These are phyloP conservation scores for Lasioglossum leucozonium DNA, from an alignment of 2,888 invertebrate genomes.

Conservation along the genomic window DNA sequence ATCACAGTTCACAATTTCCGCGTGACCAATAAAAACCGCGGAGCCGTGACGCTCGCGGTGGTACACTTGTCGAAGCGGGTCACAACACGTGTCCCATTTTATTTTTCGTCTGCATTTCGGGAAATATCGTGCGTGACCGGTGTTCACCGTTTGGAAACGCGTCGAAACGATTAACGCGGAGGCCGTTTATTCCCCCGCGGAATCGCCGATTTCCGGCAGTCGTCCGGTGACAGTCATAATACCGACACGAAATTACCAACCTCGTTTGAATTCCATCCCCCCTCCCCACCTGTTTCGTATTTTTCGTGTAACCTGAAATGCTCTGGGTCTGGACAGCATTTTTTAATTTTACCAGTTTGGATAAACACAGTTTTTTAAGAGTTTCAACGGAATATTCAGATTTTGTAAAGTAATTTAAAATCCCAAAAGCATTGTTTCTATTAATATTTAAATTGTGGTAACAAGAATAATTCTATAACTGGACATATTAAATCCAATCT, in stretches of 20 bases:
- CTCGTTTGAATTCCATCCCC: conserved; percentile 19
- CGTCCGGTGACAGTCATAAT: conserved; percentile 1
- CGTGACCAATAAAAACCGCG: background rate
- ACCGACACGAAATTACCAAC: conserved; percentile 6
- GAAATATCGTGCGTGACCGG: conserved; percentile 9
- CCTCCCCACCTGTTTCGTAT: no score
- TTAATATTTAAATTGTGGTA: no score
- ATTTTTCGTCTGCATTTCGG: conserved; percentile 12
- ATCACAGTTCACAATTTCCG: background rate
- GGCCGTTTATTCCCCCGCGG: conserved; percentile 6
- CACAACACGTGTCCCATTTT: background rate
- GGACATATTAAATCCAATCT: no score
- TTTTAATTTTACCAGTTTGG: no score
- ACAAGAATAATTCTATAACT: no score
- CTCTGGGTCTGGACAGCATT: no score
- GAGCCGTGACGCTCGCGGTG: background rate
- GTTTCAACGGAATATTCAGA: no score
- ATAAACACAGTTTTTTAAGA: no score
- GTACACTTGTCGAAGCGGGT: background rate
- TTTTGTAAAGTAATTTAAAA: no score
- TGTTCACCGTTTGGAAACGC: conserved; percentile 18
- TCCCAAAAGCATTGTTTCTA: no score
- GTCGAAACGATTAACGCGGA: conserved; percentile 29
- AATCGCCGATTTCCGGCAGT: background rate
- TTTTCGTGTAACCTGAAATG: no score